phyloP scores from a whole-genome alignment of 2,113 vertebrate species.

The Pycnonotus jocosus region DNA sequence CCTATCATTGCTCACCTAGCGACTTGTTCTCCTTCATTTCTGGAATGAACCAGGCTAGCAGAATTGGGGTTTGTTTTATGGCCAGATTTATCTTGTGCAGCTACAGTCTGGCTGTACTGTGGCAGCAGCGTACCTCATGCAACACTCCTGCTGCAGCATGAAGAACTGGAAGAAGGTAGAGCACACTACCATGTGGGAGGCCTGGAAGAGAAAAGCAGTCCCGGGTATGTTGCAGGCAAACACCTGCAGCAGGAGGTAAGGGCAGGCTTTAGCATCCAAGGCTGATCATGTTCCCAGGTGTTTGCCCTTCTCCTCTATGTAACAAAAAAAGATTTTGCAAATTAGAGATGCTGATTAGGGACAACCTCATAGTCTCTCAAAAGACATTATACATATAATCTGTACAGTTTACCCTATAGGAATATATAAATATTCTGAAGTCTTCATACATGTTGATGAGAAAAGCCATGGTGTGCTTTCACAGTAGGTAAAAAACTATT shows the following conservation, averaged over 20 bases:
- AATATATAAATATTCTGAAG: not conserved
- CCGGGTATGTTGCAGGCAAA: not conserved
- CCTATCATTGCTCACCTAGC: not conserved
- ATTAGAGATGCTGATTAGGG: not conserved
- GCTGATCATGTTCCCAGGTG: not conserved
- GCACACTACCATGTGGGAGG: not conserved
- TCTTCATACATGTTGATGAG: not conserved
- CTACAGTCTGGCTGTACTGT: not conserved
- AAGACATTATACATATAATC: not conserved
- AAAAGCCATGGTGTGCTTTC: not conserved
- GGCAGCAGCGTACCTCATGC: not conserved
- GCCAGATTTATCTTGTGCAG: not conserved
- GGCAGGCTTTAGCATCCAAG: not conserved
- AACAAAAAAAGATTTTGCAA: not conserved
- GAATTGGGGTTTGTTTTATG: not conserved
- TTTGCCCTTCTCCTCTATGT: not conserved
- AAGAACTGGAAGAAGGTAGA: not conserved
- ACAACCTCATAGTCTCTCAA: not conserved
- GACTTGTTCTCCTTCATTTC: not conserved
- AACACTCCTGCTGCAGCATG: not conserved
- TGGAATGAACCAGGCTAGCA: not conserved
- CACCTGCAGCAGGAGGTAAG: not conserved
- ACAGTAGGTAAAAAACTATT: not conserved
- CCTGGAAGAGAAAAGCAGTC: not conserved
- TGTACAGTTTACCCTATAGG: not conserved